Evolutionary conservation across 2,113 vertebrate species (phyloP), one percentile per base, ranked within the genome.

Genomic region (Pungitius pungitius): DNA sequence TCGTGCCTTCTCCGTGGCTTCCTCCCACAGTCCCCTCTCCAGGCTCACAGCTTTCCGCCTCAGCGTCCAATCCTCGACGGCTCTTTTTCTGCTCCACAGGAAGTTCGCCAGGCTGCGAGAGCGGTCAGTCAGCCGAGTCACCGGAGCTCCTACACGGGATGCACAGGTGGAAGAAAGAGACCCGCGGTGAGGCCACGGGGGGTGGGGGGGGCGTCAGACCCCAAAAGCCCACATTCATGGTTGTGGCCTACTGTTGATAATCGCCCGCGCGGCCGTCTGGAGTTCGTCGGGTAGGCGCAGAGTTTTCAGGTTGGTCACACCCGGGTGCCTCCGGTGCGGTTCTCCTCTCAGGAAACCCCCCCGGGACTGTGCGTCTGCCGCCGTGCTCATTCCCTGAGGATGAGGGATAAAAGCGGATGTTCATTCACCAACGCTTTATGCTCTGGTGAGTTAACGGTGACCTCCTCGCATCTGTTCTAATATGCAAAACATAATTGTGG

Each of bases 51-150:
- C 95, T 64, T 83, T 93, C 69, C 87, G 67, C 56, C 88, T 92
- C 76, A 97, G 80, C 1, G 90, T 80, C 1, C 22, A 74, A 33
- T 92, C 78, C 24, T 96, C 95, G 0, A 86, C 14, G 0, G 93
- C 90, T 35, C 95, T 87, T 77, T 95, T 96, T 52, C 96, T 91
- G 83, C 95, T 97, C 96, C 96, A 97, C 57, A 97, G 89, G 75
- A 93, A 93, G 89, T 95, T 95, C 1, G 80, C 91, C 64, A 97
- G 89, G 7, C 85, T 87, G 2, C 30, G 80, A 8, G 83, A 45
- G 20, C 82, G 89, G 2, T 94, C 91, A 0, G 90, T n/a, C 67
- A 96, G 43, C 11, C 64, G 65, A 3, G 69, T 54, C 33, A 94
- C 20, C 2, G 92, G 30, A 42, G 84, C 88, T 55, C 80, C 96